These are phyloP conservation scores for Spodoptera picta DNA, from an alignment of 2,888 invertebrate species.

Conservation along the genomic window DNA sequence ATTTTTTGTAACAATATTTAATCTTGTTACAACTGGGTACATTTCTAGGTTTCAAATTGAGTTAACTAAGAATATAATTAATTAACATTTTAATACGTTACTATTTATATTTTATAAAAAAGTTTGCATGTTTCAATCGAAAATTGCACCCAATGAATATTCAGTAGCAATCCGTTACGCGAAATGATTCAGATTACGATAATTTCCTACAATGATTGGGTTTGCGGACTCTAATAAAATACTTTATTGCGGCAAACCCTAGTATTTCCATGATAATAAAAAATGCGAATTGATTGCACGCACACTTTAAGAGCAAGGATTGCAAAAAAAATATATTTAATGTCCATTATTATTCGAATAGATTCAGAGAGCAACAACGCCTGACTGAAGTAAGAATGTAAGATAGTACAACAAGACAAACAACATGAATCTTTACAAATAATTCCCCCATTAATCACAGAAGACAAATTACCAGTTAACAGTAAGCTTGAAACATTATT, in stretches of 20 bases:
- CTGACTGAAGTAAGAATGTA: too few relatives aligned
- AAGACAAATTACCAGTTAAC: too few relatives aligned
- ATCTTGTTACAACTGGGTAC: too few relatives aligned
- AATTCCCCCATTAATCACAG: too few relatives aligned
- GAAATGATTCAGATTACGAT: slow-evolving; percentile 53
- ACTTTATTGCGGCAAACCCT: slow-evolving; percentile 16
- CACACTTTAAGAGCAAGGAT: too few relatives aligned
- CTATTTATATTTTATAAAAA: not conserved
- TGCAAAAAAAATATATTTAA: too few relatives aligned
- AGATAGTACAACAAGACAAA: too few relatives aligned
- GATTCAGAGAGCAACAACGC: too few relatives aligned
- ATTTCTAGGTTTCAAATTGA: too few relatives aligned
- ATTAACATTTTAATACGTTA: not conserved
- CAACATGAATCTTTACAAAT: too few relatives aligned
- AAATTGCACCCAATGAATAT: slow-evolving; percentile 33
- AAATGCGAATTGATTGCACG: slow-evolving; percentile 9
- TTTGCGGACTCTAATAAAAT: slow-evolving; percentile 17
- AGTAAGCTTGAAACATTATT: too few relatives aligned
- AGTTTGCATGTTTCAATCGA: slow-evolving; percentile 12
- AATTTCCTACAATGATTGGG: slow-evolving; percentile 54
- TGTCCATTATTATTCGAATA: too few relatives aligned
- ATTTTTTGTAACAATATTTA: not conserved
- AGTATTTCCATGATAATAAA: not conserved
- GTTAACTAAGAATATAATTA: not conserved
- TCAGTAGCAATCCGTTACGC: slow-evolving; percentile 54